Evolutionary conservation across 2,113 vertebrate genomes (phyloP).

Genomic region (Ophiodon elongatus): DNA sequence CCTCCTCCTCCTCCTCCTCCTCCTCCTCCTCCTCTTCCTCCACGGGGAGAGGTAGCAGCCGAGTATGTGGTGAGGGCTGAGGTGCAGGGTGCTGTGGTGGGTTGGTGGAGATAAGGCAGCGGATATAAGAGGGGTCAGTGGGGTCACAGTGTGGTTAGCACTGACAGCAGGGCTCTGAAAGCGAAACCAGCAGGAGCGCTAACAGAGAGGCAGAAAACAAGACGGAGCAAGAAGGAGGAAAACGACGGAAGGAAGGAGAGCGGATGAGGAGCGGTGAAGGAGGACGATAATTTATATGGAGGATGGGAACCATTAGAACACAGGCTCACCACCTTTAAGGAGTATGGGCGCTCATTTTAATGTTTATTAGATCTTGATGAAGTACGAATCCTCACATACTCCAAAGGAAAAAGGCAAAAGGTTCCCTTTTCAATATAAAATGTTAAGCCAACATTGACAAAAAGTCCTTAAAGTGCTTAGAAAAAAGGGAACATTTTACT

Average conservation of each 20-base stretch:
- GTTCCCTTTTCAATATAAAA: not conserved
- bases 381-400: not conserved
- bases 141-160: conserved; percentile 78
- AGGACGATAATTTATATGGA: not conserved
- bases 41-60: conserved; percentile 31
- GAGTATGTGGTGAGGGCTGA: conserved; percentile 36
- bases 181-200: conserved; percentile 55
- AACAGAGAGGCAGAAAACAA: conserved; percentile 48
- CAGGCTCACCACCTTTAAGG: not conserved
- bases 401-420: not conserved
- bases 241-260: conserved; percentile 17
- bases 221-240: conserved; percentile 16
- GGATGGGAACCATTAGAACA: not conserved
- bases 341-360: not conserved
- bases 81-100: conserved; percentile 63
- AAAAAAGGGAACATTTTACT: not conserved
- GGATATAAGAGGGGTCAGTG: conserved; percentile 77
- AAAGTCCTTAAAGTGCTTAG: not conserved
- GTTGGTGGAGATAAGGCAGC: conserved; percentile 74
- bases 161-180: conserved; percentile 72
- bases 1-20: conserved; percentile 27
- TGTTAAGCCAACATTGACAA: not conserved
- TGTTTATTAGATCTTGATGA: not conserved
- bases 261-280: not conserved
- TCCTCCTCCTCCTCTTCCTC: conserved; percentile 18